A percentile compares a stretch with the other conserved stretches of the same genome.
Evolutionary conservation across 2,797 vertebrate genomes (phyloP).

Genomic region (Gouania willdenowi): DNA sequence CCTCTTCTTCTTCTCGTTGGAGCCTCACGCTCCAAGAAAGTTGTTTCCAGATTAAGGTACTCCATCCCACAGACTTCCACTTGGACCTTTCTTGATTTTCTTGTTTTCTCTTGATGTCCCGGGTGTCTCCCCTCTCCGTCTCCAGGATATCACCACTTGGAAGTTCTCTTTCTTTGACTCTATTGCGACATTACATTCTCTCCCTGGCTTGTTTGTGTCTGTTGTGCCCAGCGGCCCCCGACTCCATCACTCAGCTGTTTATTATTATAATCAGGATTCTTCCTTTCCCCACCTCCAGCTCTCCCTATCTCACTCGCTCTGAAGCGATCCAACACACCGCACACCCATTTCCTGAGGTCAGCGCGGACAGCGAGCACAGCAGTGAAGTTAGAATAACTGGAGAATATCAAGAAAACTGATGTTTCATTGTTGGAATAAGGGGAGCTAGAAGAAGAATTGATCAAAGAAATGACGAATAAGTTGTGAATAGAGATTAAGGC

Average conservation of each 20-base stretch:
- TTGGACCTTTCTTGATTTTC: background rate
- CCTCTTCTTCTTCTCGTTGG: conserved; percentile 51
- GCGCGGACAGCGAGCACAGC: conserved; percentile 26
- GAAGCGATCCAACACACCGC: conserved; percentile 69
- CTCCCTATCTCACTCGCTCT: conserved; percentile 47
- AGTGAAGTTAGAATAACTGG: conserved; percentile 10
- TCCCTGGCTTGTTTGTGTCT: conserved; percentile 29
- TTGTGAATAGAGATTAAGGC: too few species aligned
- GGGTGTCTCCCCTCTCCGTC: too few species aligned
- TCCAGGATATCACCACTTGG: conserved; percentile 17
- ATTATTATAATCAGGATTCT: conserved; percentile 96
- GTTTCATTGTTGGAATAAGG: too few species aligned
- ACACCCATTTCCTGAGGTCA: conserved; percentile 93
- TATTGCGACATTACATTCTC: conserved; percentile 20
- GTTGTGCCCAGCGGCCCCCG: conserved; percentile 52
- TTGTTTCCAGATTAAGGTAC: conserved; percentile 23
- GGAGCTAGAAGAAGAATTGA: too few species aligned
- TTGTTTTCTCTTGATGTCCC: background rate
- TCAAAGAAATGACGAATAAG: too few species aligned
- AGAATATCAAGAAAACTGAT: conserved; percentile 1
- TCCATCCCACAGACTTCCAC: conserved; percentile 10
- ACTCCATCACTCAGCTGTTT: conserved; percentile 85
- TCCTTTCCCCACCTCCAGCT: conserved; percentile 81
- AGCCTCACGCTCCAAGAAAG: conserved; percentile 48
- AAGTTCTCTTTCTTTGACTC: conserved; percentile 14